Conservation (phyloP, 2,113 vertebrate species). For the Herpetotheres cachinnans region DNA sequence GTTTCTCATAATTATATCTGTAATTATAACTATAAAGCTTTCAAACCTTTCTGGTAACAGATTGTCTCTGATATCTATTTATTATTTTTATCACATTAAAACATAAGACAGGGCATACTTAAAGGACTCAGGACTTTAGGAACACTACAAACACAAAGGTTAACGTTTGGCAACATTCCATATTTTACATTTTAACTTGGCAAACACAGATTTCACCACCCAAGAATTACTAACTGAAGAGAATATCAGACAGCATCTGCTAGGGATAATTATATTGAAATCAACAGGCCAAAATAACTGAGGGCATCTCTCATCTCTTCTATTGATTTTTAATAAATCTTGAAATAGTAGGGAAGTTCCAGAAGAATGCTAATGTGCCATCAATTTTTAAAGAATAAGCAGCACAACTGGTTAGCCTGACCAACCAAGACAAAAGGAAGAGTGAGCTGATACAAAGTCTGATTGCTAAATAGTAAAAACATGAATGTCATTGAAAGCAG, state of each 20-base stretch:
- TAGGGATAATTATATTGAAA: slow-evolving; percentile 27
- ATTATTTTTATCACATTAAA: slow-evolving; percentile 14
- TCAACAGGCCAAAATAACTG: slow-evolving; percentile 20
- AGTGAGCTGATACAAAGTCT: neutral
- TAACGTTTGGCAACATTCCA: neutral
- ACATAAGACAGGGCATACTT: neutral
- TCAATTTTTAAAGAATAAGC: slow-evolving; percentile 20
- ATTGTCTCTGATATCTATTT: neutral
- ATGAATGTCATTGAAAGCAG: neutral
- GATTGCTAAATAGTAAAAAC: neutral
- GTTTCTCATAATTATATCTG: slow-evolving; percentile 21
- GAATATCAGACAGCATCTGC: slow-evolving; percentile 11
- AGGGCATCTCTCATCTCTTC: neutral
- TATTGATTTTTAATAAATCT: slow-evolving; percentile 43
- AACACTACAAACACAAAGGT: neutral
- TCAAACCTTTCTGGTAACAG: neutral
- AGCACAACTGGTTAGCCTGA: neutral
- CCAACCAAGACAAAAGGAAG: neutral
- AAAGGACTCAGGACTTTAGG: neutral
- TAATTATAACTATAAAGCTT: slow-evolving; percentile 16
- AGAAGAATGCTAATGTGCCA: neutral
- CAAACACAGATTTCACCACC: slow-evolving; percentile 3
- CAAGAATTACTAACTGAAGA: neutral
- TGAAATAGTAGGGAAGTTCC: slow-evolving; percentile 49
- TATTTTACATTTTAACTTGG: slow-evolving; percentile 15